Conservation (phyloP, 2,888 invertebrate species). For the Yponomeuta evonymella region DNA sequence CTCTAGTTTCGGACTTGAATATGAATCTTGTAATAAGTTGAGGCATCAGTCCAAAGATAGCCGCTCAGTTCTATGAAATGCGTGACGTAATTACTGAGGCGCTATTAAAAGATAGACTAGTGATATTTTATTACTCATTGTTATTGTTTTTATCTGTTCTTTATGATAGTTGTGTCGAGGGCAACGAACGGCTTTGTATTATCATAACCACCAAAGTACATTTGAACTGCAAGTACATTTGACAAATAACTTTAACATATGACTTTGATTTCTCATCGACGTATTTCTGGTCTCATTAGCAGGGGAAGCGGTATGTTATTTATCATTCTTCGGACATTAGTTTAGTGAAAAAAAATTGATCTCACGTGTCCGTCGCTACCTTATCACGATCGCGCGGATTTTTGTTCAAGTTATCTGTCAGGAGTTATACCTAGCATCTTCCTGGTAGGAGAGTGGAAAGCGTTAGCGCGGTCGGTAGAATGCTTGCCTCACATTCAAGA, state of each 20-base stretch:
- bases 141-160: background rate
- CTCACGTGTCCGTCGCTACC: too few species aligned
- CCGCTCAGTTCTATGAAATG: conserved; percentile 14
- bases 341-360: too few species aligned
- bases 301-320: too few species aligned
- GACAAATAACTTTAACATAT: background rate
- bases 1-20: conserved; percentile 71
- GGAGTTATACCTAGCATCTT: too few species aligned
- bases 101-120: background rate
- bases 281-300: too few species aligned
- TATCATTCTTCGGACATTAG: too few species aligned
- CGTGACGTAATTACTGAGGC: conserved; percentile 3
- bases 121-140: background rate
- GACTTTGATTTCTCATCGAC: too few species aligned
- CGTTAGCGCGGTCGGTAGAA: too few species aligned
- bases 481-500: too few species aligned
- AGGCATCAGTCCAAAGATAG: conserved; percentile 29
- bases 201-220: background rate
- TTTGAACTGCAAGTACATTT: background rate
- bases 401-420: too few species aligned
- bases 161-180: background rate
- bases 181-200: conserved; percentile 1
- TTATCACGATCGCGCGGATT: too few species aligned
- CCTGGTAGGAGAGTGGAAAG: too few species aligned
- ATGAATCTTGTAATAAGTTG: conserved; percentile 52